phyloP scores from a whole-genome alignment of 2,797 vertebrate genomes.

The Salarias fasciatus region DNA sequence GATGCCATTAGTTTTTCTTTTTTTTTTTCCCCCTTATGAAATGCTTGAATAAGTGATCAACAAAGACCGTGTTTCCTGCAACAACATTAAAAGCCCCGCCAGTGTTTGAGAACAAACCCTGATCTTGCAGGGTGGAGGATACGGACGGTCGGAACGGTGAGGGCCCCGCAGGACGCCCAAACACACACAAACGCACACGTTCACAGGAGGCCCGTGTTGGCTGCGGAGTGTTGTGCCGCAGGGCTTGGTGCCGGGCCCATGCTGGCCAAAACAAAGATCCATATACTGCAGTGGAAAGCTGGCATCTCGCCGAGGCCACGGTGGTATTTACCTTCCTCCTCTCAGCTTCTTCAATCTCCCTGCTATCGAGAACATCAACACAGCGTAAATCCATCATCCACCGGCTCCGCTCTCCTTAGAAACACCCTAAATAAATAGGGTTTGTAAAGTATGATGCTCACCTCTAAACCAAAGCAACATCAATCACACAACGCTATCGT shows the following conservation, averaged over 20 bases:
- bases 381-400: not conserved
- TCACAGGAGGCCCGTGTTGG: slow-evolving; percentile 37
- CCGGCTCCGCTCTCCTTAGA: not conserved
- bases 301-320: slow-evolving; percentile 44
- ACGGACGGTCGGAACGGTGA: slow-evolving; percentile 14
- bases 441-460: too few species aligned
- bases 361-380: not conserved
- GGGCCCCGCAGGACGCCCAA: slow-evolving; percentile 26
- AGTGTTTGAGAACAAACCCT: not conserved
- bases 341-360: not conserved
- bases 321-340: slow-evolving; percentile 34
- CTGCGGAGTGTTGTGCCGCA: slow-evolving; percentile 35
- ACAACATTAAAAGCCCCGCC: not conserved
- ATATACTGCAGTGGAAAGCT: slow-evolving; percentile 45
- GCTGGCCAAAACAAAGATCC: slow-evolving; percentile 44
- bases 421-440: too few species aligned
- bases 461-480: not conserved
- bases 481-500: not conserved
- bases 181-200: slow-evolving; percentile 24
- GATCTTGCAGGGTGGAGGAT: slow-evolving; percentile 33
- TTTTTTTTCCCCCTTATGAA: too few species aligned
- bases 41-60: too few species aligned
- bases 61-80: too few species aligned
- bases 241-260: slow-evolving; percentile 58
- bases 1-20: too few species aligned